Percentiles rank a stretch among this genome's conserved stretches.
Conservation (phyloP, 1,140 invertebrate genomes). For the Lucilia cuprina region DNA sequence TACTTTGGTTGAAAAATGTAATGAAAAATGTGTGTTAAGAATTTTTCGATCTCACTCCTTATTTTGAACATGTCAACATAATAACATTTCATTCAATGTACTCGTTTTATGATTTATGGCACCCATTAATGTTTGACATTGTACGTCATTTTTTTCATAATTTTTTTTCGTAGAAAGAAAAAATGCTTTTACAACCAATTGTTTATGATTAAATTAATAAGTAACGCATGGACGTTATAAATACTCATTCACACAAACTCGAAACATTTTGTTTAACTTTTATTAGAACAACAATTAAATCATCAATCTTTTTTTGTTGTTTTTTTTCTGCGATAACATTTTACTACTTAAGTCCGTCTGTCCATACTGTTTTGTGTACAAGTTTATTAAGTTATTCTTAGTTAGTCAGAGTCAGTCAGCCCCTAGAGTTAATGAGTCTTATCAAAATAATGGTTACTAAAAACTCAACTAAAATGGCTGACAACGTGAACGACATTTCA, state of each 20-base stretch:
- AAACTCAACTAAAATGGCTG: constrained; percentile 27
- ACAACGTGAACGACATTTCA: background rate
- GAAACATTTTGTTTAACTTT: constrained; percentile 3
- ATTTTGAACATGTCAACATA: constrained; percentile 5
- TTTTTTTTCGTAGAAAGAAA: background rate
- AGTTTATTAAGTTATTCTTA: background rate
- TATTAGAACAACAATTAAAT: constrained; percentile 27
- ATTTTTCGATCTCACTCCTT: no score
- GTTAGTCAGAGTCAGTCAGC: background rate
- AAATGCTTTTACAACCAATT: constrained; percentile 24
- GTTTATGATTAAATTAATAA: constrained; percentile 30
- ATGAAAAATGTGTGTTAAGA: no score
- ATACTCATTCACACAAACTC: background rate
- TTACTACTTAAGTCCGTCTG: background rate
- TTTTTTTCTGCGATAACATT: constrained; percentile 7
- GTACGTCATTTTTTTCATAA: background rate
- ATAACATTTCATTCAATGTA: background rate
- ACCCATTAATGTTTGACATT: constrained; percentile 25
- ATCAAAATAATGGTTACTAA: background rate
- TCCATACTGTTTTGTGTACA: background rate
- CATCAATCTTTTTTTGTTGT: constrained; percentile 24
- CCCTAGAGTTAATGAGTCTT: constrained; percentile 4
- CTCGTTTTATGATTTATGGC: constrained; percentile 19
- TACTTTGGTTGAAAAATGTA: no score
- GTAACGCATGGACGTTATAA: background rate